These are phyloP conservation scores for Anthopleura xanthogrammica DNA, from an alignment of 92 coral and sea anemone species.

Conservation along the genomic window DNA sequence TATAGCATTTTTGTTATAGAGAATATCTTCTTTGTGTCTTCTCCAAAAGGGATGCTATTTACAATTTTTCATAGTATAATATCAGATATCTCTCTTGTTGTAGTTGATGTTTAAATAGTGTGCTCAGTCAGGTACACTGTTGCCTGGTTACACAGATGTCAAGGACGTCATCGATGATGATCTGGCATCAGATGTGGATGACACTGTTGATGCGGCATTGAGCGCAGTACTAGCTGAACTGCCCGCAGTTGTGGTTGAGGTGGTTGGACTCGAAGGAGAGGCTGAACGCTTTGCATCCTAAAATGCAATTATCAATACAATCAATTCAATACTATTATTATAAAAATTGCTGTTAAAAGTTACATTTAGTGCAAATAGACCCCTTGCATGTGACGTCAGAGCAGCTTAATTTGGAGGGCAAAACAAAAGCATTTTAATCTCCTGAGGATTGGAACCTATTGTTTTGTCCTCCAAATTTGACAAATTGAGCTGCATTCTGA, in stretches of 20 bases:
- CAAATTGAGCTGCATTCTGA: too few species aligned
- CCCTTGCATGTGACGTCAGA: too few species aligned
- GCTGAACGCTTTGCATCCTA: constrained; percentile 41
- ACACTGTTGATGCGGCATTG: constrained; percentile 39
- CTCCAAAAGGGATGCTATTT: constrained; percentile 53
- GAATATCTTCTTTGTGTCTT: constrained; percentile 43
- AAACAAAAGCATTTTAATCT: too few species aligned
- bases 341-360: neutral
- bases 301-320: neutral
- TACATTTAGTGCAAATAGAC: too few species aligned
- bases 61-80: constrained; percentile 47
- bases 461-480: too few species aligned
- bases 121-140: constrained; percentile 8
- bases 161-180: constrained; percentile 72
- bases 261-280: constrained; percentile 36
- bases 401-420: too few species aligned
- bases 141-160: constrained; percentile 53
- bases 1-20: constrained; percentile 48
- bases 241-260: constrained; percentile 48
- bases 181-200: constrained; percentile 67
- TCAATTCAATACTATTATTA: neutral
- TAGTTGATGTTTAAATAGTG: constrained; percentile 25
- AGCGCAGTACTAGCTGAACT: constrained; percentile 41
- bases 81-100: constrained; percentile 25
- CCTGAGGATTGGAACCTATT: too few species aligned